Conservation (phyloP, 64 coral and sea anemone genomes). For the Pocillopora verrucosa region DNA sequence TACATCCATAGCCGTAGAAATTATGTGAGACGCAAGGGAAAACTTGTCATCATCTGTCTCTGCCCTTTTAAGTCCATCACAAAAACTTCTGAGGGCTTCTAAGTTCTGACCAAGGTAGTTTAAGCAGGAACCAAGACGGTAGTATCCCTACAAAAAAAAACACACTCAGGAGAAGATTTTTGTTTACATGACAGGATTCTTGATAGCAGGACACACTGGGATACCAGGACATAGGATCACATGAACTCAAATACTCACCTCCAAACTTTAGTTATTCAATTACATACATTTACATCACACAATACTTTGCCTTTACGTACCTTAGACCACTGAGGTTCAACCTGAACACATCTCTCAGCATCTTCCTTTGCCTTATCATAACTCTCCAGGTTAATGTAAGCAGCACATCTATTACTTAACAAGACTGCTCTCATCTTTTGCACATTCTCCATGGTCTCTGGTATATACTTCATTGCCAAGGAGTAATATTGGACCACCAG, state of each 20-base stretch:
- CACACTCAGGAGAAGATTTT: not conserved
- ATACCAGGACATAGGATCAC: not conserved
- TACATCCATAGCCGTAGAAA: slow-evolving; percentile 20
- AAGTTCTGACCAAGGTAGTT: slow-evolving; percentile 8
- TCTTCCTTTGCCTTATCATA: slow-evolving; percentile 47
- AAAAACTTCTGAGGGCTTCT: slow-evolving; percentile 25
- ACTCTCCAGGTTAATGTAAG: slow-evolving; percentile 45
- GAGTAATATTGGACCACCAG: slow-evolving; percentile 35
- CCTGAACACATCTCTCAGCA: slow-evolving; percentile 46
- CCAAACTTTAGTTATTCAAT: not conserved
- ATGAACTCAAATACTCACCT: no score
- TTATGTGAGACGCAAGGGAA: slow-evolving; percentile 41
- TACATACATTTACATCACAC: not conserved
- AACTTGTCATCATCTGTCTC: slow-evolving; percentile 41
- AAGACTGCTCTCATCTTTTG: slow-evolving; percentile 19
- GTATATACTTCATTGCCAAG: slow-evolving; percentile 48
- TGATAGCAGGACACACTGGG: no score
- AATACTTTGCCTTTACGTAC: not conserved
- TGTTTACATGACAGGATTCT: not conserved
- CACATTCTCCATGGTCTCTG: not conserved
- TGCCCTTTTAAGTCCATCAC: slow-evolving; percentile 46
- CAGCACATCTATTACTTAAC: slow-evolving; percentile 44
- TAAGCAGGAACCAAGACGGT: slow-evolving; percentile 55
- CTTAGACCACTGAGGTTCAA: slow-evolving; percentile 59
- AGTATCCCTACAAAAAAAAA: slow-evolving; percentile 33